Evolutionary conservation across 2,888 invertebrate genomes (phyloP), one percentile per base, ranked within the genome.

Genomic region (Prosopocoilus inquinatus): DNA sequence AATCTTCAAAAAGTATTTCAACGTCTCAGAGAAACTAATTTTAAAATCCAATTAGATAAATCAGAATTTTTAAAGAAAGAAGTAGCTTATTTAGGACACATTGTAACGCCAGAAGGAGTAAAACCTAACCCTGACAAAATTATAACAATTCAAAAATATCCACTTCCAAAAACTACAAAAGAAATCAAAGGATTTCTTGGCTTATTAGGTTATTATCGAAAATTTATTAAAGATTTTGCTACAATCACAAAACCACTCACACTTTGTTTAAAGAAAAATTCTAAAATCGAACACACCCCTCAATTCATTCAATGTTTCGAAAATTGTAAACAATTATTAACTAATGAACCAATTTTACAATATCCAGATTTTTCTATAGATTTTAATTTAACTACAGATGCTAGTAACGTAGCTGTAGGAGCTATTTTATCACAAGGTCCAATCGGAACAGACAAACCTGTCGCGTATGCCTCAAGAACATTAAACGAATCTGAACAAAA

Each of bases 201-300:
- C 2, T 35, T 54, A 9, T 15, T 53, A n/a, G 54, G 54, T 11
- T 54, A 28, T 43, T 54, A 54, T 43, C 39, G 54, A n/a, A 50
- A 44, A 38, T 54, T 54, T 33, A 54, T 54, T 9, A 50, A 50
- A 36, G 35, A 53, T 28, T 60, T 55, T 28, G 59, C 60, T 0
- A 56, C 60, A 46, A 47, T 60, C 11, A 60, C 59, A 16, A 58
- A 59, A 55, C 58, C 53, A 0, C 45, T 60, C 7, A 60, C 55
- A 9, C 34, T 44, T 16, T 50, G 51, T n/a, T 41, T 60, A 11
- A 60, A 60, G 41, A 60, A 59, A 46, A 47, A 45, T 13, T 15
- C 16, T n/a, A 15, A 38, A 12, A 58, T 58, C 9, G 46, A 51
- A 34, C 51, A 51, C 20, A 51, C 51, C n/a, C 51, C 33, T 7